phyloP scores from a whole-genome alignment of 2,888 invertebrate genomes.

The Hyles lineata region DNA sequence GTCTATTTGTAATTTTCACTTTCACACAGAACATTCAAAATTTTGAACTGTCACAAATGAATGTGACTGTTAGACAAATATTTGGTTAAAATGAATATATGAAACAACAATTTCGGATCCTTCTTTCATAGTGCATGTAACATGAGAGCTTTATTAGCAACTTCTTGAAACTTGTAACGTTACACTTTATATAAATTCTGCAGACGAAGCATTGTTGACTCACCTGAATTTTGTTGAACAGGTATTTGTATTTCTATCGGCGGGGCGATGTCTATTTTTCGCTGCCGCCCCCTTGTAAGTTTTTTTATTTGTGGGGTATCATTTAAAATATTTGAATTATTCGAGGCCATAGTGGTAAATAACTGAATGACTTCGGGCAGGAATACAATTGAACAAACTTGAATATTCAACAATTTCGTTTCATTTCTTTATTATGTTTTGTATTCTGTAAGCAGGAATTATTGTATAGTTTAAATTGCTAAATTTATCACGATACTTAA shows the following conservation, averaged over 20 bases:
- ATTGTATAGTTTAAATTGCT: neutral
- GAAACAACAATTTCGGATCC: neutral
- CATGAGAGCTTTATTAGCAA: neutral
- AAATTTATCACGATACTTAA: too few species aligned
- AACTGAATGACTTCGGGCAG: neutral
- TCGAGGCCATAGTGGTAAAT: constrained; percentile 42
- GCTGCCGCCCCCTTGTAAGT: constrained; percentile 31
- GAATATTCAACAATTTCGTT: neutral
- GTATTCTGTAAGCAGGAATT: neutral
- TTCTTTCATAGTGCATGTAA: neutral
- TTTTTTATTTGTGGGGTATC: constrained; percentile 33
- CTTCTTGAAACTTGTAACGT: neutral
- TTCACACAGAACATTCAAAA: too few species aligned
- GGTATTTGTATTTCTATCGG: constrained; percentile 27
- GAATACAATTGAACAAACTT: neutral
- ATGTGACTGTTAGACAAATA: neutral
- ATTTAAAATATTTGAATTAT: constrained; percentile 32
- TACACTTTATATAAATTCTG: constrained; percentile 8
- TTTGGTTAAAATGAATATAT: neutral
- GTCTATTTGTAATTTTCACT: too few species aligned
- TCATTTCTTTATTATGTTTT: neutral
- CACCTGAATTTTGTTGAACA: constrained; percentile 14
- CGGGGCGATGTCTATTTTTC: neutral
- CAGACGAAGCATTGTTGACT: neutral
- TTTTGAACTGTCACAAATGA: too few species aligned